Percentiles rank a stretch among this genome's conserved stretches.
Evolutionary conservation across 1,140 invertebrate genomes (phyloP).

Genomic region (Schlechtendalia chinensis): DNA sequence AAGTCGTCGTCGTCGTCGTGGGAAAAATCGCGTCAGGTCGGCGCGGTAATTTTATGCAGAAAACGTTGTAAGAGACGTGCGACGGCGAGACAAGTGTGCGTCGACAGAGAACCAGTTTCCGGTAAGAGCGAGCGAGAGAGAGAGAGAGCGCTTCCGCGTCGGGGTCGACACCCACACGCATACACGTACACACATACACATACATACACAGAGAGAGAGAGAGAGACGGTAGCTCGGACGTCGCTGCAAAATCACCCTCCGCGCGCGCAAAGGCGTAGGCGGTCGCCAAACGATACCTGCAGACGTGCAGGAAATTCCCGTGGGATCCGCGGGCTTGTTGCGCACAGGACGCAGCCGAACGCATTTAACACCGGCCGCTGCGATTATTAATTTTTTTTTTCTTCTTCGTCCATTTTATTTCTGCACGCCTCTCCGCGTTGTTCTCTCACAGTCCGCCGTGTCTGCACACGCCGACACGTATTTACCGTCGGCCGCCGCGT

Average conservation of each 20-base stretch:
- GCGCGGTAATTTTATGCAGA: slow-evolving; percentile 38
- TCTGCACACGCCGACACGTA: neutral
- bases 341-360: neutral
- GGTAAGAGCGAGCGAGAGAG: neutral
- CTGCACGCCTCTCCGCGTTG: neutral
- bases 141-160: neutral
- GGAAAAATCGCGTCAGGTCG: neutral
- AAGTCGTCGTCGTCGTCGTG: too few relatives aligned
- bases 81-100: slow-evolving; percentile 17
- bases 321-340: slow-evolving; percentile 2
- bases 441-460: slow-evolving; percentile 31
- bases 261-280: neutral
- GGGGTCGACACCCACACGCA: too few relatives aligned
- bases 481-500: too few relatives aligned
- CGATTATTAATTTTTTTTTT: too few relatives aligned
- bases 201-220: too few relatives aligned
- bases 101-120: neutral
- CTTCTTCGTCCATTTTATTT: neutral
- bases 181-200: too few relatives aligned
- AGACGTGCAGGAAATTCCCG: slow-evolving; percentile 45
- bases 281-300: slow-evolving; percentile 17
- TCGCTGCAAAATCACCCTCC: slow-evolving; percentile 12
- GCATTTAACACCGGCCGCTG: neutral
- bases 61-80: neutral
- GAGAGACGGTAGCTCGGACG: slow-evolving; percentile 33